Percentiles rank a stretch among this genome's conserved stretches.
These are phyloP conservation scores for Orientallactaga sibirica DNA, from an alignment of 2,797 vertebrate species.

Conservation along the genomic window DNA sequence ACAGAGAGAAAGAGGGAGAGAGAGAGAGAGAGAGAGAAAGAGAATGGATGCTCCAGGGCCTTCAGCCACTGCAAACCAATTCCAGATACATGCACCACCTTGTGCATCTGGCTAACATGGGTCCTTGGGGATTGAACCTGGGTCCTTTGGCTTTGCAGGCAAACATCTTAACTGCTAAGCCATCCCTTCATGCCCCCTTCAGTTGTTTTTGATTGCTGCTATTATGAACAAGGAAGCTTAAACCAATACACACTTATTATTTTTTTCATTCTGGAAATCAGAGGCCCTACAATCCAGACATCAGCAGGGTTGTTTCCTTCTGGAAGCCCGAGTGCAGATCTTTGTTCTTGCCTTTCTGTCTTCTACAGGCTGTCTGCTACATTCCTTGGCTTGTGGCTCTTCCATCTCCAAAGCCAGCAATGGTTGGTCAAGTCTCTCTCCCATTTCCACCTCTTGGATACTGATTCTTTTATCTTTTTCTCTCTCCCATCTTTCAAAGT, in stretches of 20 bases:
- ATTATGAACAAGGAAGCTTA: not conserved
- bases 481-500: not conserved
- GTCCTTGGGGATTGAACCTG: too few relatives aligned
- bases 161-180: too few relatives aligned
- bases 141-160: too few relatives aligned
- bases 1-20: too few relatives aligned
- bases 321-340: not conserved
- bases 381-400: not conserved
- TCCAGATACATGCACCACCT: too few relatives aligned
- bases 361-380: not conserved
- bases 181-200: too few relatives aligned
- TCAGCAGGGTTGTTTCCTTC: not conserved
- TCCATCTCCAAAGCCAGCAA: not conserved
- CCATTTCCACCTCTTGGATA: not conserved
- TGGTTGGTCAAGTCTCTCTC: not conserved
- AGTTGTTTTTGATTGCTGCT: not conserved
- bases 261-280: not conserved
- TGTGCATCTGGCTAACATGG: too few relatives aligned
- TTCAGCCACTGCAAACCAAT: too few relatives aligned
- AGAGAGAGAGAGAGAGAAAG: too few relatives aligned
- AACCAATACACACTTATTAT: conserved; percentile 4
- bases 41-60: too few relatives aligned
- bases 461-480: not conserved
- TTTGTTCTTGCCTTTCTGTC: not conserved
- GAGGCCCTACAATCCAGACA: not conserved